A percentile compares a stretch with the other conserved stretches of the same genome.
These are phyloP conservation scores for Cervus canadensis DNA, from an alignment of 2,113 vertebrate species.

Conservation along the genomic window DNA sequence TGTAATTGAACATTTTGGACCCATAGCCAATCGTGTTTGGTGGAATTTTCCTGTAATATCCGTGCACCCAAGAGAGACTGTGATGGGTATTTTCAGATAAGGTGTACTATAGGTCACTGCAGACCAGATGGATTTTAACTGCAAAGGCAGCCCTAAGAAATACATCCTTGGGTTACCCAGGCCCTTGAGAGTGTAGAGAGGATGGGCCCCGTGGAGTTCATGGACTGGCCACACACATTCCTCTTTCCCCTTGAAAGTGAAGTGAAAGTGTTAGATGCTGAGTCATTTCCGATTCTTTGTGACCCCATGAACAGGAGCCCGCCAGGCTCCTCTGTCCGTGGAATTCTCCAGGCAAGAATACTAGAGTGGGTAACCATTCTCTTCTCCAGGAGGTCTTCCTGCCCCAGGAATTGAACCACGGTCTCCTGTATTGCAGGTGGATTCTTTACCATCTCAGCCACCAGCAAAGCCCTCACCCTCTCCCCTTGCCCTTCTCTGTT, in stretches of 20 bases:
- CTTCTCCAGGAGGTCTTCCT: not conserved
- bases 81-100: not conserved
- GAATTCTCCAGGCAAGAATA: not conserved
- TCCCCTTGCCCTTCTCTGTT: not conserved
- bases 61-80: not conserved
- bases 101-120: not conserved
- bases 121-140: not conserved
- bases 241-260: not conserved
- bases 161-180: not conserved
- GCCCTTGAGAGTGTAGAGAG: not conserved
- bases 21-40: not conserved
- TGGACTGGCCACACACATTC: not conserved
- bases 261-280: not conserved
- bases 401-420: not conserved
- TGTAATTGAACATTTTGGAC: not conserved
- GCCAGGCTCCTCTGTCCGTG: not conserved
- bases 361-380: not conserved
- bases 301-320: not conserved
- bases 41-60: not conserved
- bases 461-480: not conserved
- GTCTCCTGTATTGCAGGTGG: not conserved
- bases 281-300: not conserved
- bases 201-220: not conserved
- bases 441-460: not conserved
- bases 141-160: not conserved